Conservation (phyloP, 2,797 vertebrate genomes). For the Percopsis omiscomaycus region DNA sequence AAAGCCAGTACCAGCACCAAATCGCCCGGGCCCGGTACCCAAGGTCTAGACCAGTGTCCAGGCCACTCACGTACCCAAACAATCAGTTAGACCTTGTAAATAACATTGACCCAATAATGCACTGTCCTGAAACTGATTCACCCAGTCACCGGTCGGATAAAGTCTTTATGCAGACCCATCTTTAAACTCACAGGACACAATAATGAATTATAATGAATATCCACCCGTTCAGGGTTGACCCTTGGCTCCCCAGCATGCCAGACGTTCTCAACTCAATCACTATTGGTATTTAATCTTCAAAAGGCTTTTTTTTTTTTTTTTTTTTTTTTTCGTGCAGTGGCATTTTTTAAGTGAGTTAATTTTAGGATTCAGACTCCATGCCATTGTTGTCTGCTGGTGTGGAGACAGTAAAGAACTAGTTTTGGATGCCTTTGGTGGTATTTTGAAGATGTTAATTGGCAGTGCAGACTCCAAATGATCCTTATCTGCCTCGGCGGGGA, state of each 20-base stretch:
- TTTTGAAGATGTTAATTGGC: constrained; percentile 1
- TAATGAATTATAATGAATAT: neutral
- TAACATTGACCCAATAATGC: neutral
- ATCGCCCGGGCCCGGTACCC: neutral
- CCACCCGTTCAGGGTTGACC: constrained; percentile 7
- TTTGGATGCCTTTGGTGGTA: neutral
- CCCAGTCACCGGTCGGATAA: constrained; percentile 11
- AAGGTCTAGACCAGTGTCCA: neutral
- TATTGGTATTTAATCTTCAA: neutral
- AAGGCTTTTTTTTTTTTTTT: neutral
- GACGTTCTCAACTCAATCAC: constrained; percentile 1
- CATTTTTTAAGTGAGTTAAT: neutral
- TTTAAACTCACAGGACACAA: constrained; percentile 27
- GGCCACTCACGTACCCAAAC: constrained; percentile 32
- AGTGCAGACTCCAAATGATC: neutral
- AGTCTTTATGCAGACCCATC: constrained; percentile 52
- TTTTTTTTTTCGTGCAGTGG: neutral
- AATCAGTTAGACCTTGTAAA: constrained; percentile 1
- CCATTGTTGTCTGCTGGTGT: neutral
- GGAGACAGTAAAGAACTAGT: constrained; percentile 1
- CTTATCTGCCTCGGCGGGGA: neutral
- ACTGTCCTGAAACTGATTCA: neutral
- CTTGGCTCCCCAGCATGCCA: neutral
- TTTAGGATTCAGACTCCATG: neutral
- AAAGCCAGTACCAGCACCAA: neutral